Evolutionary conservation across 2,888 invertebrate genomes (phyloP), one percentile per base, ranked within the genome.

Genomic region (Exocentrus adspersus): DNA sequence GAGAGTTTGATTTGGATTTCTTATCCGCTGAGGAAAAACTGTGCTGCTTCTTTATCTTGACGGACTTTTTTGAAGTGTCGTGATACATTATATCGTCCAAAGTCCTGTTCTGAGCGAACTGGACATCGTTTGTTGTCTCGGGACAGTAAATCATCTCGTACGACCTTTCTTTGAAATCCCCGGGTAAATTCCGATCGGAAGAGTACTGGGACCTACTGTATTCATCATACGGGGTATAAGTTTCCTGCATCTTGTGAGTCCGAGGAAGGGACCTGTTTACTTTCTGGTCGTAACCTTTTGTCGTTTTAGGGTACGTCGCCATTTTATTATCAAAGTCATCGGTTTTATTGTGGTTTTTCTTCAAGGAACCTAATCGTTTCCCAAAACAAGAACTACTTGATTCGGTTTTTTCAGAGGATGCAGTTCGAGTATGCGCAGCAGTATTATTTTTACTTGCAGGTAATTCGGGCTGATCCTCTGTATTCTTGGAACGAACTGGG

Each of bases 1-100:
- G n/a, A 3, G 66, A 81, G 86, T 87, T 87, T 58, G 84, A 81
- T 70, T 85, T 86, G 57, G 41, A 81, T 65, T 78, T 78, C 67
- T 78, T 79, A 66, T 80, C 78, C 0, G 71, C 62, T 7, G 77
- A 75, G 17, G 77, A 77, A 60, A 80, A 78, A 71, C 80, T 81
- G 56, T 77, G 76, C 62, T 81, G 80, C 60, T 79, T 77, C 54
- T 75, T 76, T 10, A 79, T 70, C 72, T 80, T 81, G 41, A 67
- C 66, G 10, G 65, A 56, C 59, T 79, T 80, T 59, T 77, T 79
- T 10, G 75, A 69, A 4, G 73, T 70, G 48, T 76, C 75, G 21
- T 75, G 68, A 56, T 70, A 74, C 75, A 75, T 77, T 12, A 70
- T 69, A 51, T 77, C 77, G 45, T 77, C 78, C 51, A 80, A 65